These are phyloP conservation scores for Esox niger DNA, from an alignment of 2,113 vertebrate genomes.

Conservation along the genomic window DNA sequence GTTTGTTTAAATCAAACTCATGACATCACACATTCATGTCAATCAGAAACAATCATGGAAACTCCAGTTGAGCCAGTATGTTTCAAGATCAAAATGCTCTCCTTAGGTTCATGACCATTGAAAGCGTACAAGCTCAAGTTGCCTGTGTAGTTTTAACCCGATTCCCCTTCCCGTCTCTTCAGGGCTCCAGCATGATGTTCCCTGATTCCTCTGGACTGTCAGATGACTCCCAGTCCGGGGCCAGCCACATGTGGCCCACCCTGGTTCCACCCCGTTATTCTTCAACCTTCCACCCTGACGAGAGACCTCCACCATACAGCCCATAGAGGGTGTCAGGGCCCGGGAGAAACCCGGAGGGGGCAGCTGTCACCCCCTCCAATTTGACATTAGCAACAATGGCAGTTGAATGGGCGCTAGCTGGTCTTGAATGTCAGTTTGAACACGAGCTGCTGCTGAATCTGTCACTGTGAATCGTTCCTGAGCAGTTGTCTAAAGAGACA, in stretches of 20 bases:
- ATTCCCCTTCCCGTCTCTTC: constrained; percentile 27
- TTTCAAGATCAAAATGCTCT: neutral
- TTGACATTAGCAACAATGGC: neutral
- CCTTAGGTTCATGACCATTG: neutral
- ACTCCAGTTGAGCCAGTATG: too few relatives aligned
- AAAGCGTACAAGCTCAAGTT: neutral
- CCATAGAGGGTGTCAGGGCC: constrained; percentile 63
- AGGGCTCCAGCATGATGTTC: constrained; percentile 84
- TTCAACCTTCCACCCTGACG: constrained; percentile 90
- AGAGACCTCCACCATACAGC: constrained; percentile 96
- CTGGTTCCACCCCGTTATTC: constrained; percentile 89
- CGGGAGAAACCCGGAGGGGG: constrained; percentile 9
- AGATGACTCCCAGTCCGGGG: constrained; percentile 89
- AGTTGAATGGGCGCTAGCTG: constrained; percentile 17
- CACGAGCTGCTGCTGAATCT: constrained; percentile 12
- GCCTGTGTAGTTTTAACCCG: neutral
- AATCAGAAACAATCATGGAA: too few relatives aligned
- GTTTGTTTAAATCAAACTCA: too few relatives aligned
- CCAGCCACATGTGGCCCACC: constrained; percentile 92
- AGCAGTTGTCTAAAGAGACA: constrained; percentile 3
- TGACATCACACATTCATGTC: too few relatives aligned
- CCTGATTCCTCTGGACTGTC: constrained; percentile 89
- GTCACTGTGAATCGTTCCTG: constrained; percentile 13
- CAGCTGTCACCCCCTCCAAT: neutral
- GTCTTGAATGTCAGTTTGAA: constrained; percentile 22